Conservation (phyloP, 2,888 invertebrate species). For the Xylota sylvarum region DNA sequence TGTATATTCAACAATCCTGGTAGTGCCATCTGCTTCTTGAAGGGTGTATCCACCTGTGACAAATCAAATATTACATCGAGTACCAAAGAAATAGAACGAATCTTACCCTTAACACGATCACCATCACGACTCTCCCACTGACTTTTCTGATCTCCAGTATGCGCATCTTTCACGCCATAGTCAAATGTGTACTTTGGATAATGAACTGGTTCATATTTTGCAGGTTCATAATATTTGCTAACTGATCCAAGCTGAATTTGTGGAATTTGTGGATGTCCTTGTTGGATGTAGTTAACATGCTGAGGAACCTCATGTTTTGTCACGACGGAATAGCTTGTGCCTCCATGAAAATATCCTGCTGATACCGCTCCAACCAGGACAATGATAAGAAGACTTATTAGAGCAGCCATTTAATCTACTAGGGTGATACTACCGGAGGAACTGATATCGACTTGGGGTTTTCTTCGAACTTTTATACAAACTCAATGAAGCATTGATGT, state of each 20-base stretch:
- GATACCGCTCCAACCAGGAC: conserved; percentile 77
- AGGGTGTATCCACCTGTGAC: conserved; percentile 84
- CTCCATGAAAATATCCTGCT: conserved; percentile 78
- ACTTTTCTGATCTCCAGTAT: conserved; percentile 85
- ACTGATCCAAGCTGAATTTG: conserved; percentile 1
- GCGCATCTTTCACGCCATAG: conserved; percentile 85
- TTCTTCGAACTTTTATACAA: conserved; percentile 57
- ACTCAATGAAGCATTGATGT: conserved; percentile 1
- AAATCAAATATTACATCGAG: not conserved
- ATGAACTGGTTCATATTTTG: conserved; percentile 40
- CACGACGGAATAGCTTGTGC: conserved; percentile 80
- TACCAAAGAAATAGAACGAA: not conserved
- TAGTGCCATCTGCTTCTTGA: conserved; percentile 85
- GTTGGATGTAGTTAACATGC: conserved; percentile 68
- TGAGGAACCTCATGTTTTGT: conserved; percentile 81
- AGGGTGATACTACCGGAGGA: conserved; percentile 16
- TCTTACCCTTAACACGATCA: conserved; percentile 85
- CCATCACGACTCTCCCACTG: conserved; percentile 86
- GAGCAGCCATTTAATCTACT: conserved; percentile 49
- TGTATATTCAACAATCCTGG: conserved; percentile 85
- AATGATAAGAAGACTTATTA: conserved; percentile 62
- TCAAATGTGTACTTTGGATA: conserved; percentile 85
- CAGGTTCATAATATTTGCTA: conserved; percentile 17
- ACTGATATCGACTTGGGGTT: conserved; percentile 45
- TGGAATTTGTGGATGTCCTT: not conserved